These are phyloP conservation scores for Poecilia latipinna DNA, from an alignment of 2,113 vertebrate genomes.

Conservation along the genomic window DNA sequence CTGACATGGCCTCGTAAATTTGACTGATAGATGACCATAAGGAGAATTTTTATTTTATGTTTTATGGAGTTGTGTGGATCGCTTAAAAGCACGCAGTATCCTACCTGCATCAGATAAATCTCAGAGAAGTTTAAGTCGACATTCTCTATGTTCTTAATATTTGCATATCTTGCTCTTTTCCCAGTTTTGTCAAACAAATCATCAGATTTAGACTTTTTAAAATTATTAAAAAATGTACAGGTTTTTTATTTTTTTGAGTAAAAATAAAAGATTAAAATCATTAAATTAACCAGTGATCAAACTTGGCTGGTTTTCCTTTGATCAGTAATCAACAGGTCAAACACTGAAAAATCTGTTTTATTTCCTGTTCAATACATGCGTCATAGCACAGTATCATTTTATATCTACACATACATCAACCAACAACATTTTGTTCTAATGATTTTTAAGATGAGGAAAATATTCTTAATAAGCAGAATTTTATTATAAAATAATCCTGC, in stretches of 20 bases:
- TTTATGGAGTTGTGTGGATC: not conserved
- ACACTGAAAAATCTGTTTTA: not conserved
- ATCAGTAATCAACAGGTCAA: not conserved
- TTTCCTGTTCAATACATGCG: not conserved
- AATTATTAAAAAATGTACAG: not conserved
- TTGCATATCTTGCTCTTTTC: not conserved
- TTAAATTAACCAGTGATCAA: not conserved
- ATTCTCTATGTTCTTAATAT: not conserved
- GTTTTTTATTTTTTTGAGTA: not conserved
- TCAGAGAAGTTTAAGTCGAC: not conserved
- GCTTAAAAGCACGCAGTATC: not conserved
- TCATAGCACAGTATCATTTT: not conserved
- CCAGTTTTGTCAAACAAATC: not conserved
- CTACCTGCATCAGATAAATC: not conserved
- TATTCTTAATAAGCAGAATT: too few species aligned
- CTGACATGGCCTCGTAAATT: constrained; percentile 65
- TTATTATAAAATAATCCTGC: not conserved
- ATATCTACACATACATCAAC: not conserved
- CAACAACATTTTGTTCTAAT: not conserved
- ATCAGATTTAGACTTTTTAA: not conserved
- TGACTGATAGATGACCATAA: constrained; percentile 75
- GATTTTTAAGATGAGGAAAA: not conserved
- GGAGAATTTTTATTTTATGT: constrained; percentile 11
- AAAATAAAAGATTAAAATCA: not conserved
- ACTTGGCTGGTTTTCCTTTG: not conserved